Evolutionary conservation across 2,888 invertebrate species (phyloP), one percentile per base, ranked within the genome.

Genomic region (Drosophila picticornis): DNA sequence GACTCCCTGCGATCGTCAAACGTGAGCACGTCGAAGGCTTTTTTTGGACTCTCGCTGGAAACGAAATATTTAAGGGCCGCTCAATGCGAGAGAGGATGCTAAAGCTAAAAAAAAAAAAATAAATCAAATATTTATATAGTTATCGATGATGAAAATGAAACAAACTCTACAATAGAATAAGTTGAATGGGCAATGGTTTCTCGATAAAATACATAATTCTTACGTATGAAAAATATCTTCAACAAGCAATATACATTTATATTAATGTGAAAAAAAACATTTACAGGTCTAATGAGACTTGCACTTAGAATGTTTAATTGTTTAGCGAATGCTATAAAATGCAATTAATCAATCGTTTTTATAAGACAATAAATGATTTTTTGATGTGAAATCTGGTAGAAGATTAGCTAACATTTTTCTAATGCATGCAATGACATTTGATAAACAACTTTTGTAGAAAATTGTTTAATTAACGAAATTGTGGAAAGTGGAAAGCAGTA

Each of bases 11-110:
- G 53, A 59, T 62, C 40, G 63, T 66, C 60, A 50, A 66, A 56
- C 77, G 72, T 72, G 72, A 67, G 48, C 59, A 52, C 51, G 29
- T 40, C 32, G 48, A 62, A 56, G 43, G 53, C 50, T 55, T 48
- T 25, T 4, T 7, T 7, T 25, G 16, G 25, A 25, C 9, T 16
- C 25, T 0, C 25, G 1, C 16, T 25, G 48, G 2, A 25, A 50
- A 50, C 19, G 5, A 4, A 10, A 5, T 29, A 27, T 9, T 10
- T 5, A 19, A 50, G 48, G 48, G 50, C 19, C 29, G 19, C 50
- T 29, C 50, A 19, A 29, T 27, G 27, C 7, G n/a, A 10, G 40
- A 40, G 4, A 40, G 10, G 40, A 40, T 40, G n/a, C n/a, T n/a
- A 40, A 40, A 4, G 4, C 13, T n/a, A n/a, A n/a, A 9, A n/a